Percentiles rank a stretch among this genome's conserved stretches.
Conservation (phyloP, 1,140 invertebrate genomes). For the roundworm (Caenorhabditis elegans) region DNA sequence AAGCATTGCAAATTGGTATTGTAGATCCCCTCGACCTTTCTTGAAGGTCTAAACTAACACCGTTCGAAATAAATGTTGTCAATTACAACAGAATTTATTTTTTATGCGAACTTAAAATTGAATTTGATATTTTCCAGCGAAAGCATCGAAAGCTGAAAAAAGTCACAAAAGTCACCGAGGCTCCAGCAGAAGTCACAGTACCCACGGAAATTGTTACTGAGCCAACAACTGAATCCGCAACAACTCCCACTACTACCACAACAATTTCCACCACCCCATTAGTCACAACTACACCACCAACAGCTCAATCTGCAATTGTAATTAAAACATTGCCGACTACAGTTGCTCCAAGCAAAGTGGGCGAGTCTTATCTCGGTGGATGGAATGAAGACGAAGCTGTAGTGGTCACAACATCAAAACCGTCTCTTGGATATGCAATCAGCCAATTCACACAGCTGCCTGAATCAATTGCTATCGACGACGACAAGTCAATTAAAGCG, state of each 20-base stretch:
- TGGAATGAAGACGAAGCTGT: slow-evolving; percentile 13
- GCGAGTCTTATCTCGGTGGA: slow-evolving; percentile 4
- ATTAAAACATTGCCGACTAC: background rate
- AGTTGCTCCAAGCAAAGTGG: background rate
- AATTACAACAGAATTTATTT: too few species aligned
- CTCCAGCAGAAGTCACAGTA: background rate
- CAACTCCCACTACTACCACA: background rate
- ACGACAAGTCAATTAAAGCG: background rate
- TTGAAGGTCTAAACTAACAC: too few species aligned
- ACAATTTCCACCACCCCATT: background rate
- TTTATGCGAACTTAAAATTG: too few species aligned
- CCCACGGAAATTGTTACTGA: background rate
- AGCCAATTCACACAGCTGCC: background rate
- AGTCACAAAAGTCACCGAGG: background rate
- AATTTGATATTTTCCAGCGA: background rate
- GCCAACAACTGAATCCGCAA: background rate
- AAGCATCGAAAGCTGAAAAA: background rate
- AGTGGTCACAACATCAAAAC: background rate
- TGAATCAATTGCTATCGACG: background rate
- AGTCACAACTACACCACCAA: background rate
- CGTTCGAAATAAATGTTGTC: too few species aligned
- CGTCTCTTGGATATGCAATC: background rate
- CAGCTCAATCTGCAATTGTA: too few species aligned
- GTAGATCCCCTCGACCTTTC: too few species aligned
- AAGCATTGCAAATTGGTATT: too few species aligned